Evolutionary conservation across 2,888 invertebrate genomes (phyloP), one percentile per base, ranked within the genome.

Genomic region (Tachystola acroxantha): DNA sequence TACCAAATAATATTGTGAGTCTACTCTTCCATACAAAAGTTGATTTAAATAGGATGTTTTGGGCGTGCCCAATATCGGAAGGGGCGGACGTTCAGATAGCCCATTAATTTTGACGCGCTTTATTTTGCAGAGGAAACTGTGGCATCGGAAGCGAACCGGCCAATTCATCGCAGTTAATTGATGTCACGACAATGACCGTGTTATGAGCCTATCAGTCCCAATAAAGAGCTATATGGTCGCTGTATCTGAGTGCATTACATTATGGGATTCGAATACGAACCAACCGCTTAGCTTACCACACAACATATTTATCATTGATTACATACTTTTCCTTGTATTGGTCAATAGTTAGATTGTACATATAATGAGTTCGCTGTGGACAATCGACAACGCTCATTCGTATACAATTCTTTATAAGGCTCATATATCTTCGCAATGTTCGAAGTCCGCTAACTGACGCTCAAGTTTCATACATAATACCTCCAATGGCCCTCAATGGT

Each of bases 91-190:
- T 43, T 36, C 44, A 47, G 46, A 51, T 56, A 45, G 43, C 42
- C 56, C 48, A 66, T 66, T 58, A 55, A 62, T 62, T 56, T 53
- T 42, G 52, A 55, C 40, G 50, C 42, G 46, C 49, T 67, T 57
- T 59, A 62, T 62, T 65, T 59, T 53, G 44, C 49, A 59, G 37
- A 42, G 47, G 49, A 51, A 63, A 58, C 60, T 50, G 56, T 61
- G 45, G 47, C 46, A 46, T 51, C 49, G 45, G 50, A 48, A 52
- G 49, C 50, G 50, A 40, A 52, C 50, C 53, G 55, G 44, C 48
- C 60, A 64, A 68, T 69, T 65, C 54, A 63, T 62, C 48, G 53
- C 48, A 53, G 50, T 60, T 69, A 72, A 75, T 72, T 64, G 60
- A 59, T 68, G 65, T 55, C 58, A 64, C 59, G 66, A 63, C 62